Base-by-base conservation (phyloP, 2,888 invertebrate genomes). In the Volucella bombylans region DNA sequence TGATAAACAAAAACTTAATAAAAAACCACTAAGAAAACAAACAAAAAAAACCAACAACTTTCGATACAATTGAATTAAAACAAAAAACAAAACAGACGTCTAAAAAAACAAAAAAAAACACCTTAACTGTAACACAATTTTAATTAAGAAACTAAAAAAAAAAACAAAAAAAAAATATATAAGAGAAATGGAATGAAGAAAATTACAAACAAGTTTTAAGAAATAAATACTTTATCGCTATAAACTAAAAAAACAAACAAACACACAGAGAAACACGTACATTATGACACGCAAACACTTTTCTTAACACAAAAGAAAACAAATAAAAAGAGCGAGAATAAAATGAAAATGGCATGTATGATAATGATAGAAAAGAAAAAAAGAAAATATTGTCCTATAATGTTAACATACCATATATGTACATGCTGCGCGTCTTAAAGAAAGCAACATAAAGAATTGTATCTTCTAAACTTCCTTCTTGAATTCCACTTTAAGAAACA, bases 21-120 rank as follows among this genome's bases (percentile, higher is more conserved):
- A n/a, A n/a, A n/a, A 88, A 87, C 85, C 88, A 90, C 88, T 86
- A 87, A 87, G 82, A 88, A 78, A 87, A 85, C 86, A 59, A 76
- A n/a, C 73, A 87, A 86, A 87, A 64, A 76, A 11, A 67, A 57
- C 43, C 41, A 80, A 76, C 62, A 72, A 76, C 77, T 87, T 86
- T 87, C 76, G 74, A 86, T 82, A 82, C 83, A 83, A 87, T 71
- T 80, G 73, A 83, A 81, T 65, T 87, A 80, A 82, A 86, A 83
- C 78, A 87, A 82, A 80, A 82, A 80, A 86, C 78, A 77, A 87
- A 86, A 72, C 81, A 76, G 68, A 82, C 82, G 82, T 85, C 86
- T 82, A 87, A 73, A 83, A 65, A 71, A 71, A 72, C 76, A 71
- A 57, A 65, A 65, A 68, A 72, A 45, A 43, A 39, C 69, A 80